Conservation (phyloP, 2,888 invertebrate genomes). For the Patella depressa region DNA sequence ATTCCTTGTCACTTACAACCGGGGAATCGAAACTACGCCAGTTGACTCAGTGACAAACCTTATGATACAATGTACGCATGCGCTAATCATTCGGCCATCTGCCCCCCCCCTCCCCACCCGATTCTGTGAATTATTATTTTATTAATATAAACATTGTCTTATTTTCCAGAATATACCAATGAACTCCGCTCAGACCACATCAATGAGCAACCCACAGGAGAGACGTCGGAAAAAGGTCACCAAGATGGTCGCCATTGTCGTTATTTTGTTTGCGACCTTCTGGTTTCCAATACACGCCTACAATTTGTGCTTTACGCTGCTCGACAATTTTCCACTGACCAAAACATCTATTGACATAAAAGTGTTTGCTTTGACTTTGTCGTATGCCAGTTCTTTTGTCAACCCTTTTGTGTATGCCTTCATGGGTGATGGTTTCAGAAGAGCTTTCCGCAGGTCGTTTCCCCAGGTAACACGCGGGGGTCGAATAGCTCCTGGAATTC, state of each 20-base stretch:
- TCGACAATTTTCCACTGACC: slow-evolving; percentile 50
- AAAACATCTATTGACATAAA: slow-evolving; percentile 42
- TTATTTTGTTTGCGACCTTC: slow-evolving; percentile 60
- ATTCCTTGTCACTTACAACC: too few relatives aligned
- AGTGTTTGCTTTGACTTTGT: slow-evolving; percentile 60
- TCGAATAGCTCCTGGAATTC: slow-evolving; percentile 21
- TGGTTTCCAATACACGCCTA: slow-evolving; percentile 66
- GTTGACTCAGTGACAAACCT: too few relatives aligned
- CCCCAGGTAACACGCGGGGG: slow-evolving; percentile 43
- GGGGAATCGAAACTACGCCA: too few relatives aligned
- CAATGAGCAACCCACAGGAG: slow-evolving; percentile 13
- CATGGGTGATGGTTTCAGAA: slow-evolving; percentile 64
- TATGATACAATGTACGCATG: too few relatives aligned
- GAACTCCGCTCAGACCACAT: neutral
- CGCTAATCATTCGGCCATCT: neutral
- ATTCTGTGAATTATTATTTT: neutral
- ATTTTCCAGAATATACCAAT: neutral
- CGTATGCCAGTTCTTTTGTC: slow-evolving; percentile 64
- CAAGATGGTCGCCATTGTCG: slow-evolving; percentile 63
- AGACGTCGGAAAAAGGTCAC: slow-evolving; percentile 51
- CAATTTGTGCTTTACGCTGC: slow-evolving; percentile 52
- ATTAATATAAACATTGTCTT: too few relatives aligned
- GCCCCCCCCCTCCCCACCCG: neutral
- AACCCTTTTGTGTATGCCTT: slow-evolving; percentile 67
- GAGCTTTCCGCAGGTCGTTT: slow-evolving; percentile 60